Evolutionary conservation across 2,797 vertebrate genomes (phyloP).

Genomic region (Leuciscus waleckii): DNA sequence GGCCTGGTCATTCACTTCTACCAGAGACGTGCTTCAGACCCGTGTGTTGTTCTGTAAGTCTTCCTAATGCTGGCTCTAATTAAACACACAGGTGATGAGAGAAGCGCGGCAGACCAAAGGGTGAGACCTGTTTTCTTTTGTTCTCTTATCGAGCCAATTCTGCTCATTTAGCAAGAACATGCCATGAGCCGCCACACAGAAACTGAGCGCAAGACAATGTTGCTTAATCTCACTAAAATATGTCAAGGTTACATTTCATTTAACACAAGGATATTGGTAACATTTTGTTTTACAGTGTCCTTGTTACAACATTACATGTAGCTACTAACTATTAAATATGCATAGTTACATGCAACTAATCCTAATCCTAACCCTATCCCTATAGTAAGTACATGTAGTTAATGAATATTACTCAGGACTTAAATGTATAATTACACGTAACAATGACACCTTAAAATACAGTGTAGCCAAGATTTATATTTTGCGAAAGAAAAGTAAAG

Average conservation of each 20-base stretch:
- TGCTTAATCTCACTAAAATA: neutral
- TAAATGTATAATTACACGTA: neutral
- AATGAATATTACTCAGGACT: neutral
- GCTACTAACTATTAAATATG: neutral
- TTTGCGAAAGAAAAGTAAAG: neutral
- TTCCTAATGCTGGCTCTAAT: slow-evolving; percentile 59
- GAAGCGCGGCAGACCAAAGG: slow-evolving; percentile 15
- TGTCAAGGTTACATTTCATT: neutral
- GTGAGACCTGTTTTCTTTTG: slow-evolving; percentile 8
- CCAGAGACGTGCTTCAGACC: slow-evolving; percentile 35
- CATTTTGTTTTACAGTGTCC: neutral
- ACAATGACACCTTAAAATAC: neutral
- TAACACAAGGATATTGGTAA: neutral
- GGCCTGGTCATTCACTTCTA: slow-evolving; percentile 26
- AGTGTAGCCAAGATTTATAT: neutral
- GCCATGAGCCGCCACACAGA: neutral
- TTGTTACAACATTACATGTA: neutral
- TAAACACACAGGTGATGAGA: slow-evolving; percentile 59
- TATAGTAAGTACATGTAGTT: neutral
- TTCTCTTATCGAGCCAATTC: slow-evolving; percentile 18
- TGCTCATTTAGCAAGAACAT: slow-evolving; percentile 28
- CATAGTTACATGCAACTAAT: neutral
- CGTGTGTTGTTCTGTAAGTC: slow-evolving; percentile 36
- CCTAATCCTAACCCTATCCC: neutral
- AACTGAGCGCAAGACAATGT: neutral